These are phyloP conservation scores for Latheticus oryzae DNA, from an alignment of 2,888 invertebrate species.

Conservation along the genomic window DNA sequence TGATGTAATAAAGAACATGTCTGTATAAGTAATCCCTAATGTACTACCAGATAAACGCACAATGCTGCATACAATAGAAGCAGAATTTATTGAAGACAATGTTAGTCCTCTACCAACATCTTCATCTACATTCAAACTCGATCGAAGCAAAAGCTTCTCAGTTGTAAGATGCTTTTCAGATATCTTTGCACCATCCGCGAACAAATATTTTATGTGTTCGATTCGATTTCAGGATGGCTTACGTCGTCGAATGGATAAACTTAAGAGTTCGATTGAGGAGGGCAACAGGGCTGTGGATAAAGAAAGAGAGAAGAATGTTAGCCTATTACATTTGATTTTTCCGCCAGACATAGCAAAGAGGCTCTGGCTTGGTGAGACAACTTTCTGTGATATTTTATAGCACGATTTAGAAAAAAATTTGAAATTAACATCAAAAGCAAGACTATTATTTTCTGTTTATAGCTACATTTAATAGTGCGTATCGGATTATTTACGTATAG, in stretches of 20 bases:
- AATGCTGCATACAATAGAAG: conserved; percentile 9
- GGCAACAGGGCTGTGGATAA: conserved; percentile 92
- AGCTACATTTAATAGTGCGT: too few relatives aligned
- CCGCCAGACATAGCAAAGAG: conserved; percentile 95
- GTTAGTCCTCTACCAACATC: background rate
- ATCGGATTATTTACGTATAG: too few relatives aligned
- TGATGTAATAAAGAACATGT: conserved; percentile 34
- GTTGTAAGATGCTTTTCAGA: conserved; percentile 9
- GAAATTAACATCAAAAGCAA: too few relatives aligned
- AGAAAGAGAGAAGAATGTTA: conserved; percentile 94
- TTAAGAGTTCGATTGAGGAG: conserved; percentile 93
- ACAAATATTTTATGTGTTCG: conserved; percentile 28
- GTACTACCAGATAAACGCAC: conserved; percentile 26
- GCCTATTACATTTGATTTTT: conserved; percentile 92
- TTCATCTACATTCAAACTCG: conserved; percentile 2
- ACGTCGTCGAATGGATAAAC: conserved; percentile 91
- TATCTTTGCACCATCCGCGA: conserved; percentile 4
- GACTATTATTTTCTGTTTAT: too few relatives aligned
- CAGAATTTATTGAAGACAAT: conserved; percentile 13
- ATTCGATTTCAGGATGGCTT: conserved; percentile 77
- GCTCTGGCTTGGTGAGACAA: conserved; percentile 85
- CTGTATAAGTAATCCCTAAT: conserved; percentile 20
- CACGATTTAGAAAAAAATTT: too few relatives aligned
- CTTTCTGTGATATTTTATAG: too few relatives aligned
- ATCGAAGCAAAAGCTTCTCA: background rate